phyloP scores from a whole-genome alignment of 2,888 invertebrate genomes.

The Elysia crispata region DNA sequence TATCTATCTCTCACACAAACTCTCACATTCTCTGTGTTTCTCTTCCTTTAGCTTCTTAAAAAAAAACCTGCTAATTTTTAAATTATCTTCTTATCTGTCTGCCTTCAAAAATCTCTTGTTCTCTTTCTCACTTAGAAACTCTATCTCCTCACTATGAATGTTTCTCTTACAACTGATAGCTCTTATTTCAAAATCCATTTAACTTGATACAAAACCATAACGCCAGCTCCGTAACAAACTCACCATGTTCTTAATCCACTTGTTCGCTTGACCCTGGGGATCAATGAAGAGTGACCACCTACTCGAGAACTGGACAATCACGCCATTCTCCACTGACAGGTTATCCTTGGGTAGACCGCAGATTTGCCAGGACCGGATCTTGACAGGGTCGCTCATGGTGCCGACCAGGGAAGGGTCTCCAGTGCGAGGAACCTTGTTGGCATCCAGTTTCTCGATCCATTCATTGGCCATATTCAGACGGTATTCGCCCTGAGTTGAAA shows the following conservation, averaged over 20 bases:
- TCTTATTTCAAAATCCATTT: no score
- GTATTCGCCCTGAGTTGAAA: conserved; percentile 73
- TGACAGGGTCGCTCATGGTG: conserved; percentile 77
- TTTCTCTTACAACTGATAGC: no score
- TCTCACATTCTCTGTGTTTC: no score
- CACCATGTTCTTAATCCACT: conserved; percentile 78
- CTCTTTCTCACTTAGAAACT: no score
- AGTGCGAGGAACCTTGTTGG: conserved; percentile 75
- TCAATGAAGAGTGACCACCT: conserved; percentile 78
- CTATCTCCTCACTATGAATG: no score
- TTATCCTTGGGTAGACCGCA: conserved; percentile 78
- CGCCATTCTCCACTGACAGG: conserved; percentile 78
- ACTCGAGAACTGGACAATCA: conserved; percentile 76
- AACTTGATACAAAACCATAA: background rate
- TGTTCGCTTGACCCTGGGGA: conserved; percentile 78
- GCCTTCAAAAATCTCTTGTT: no score
- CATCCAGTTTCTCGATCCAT: conserved; percentile 73
- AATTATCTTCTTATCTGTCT: no score
- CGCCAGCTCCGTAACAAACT: background rate
- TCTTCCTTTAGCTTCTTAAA: no score
- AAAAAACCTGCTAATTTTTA: no score
- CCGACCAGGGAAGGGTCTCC: conserved; percentile 72
- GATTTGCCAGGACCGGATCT: conserved; percentile 78
- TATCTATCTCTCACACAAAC: no score
- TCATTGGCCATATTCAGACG: conserved; percentile 70